These are phyloP conservation scores for Arvicanthis niloticus DNA, from an alignment of 2,113 vertebrate species.

Conservation along the genomic window DNA sequence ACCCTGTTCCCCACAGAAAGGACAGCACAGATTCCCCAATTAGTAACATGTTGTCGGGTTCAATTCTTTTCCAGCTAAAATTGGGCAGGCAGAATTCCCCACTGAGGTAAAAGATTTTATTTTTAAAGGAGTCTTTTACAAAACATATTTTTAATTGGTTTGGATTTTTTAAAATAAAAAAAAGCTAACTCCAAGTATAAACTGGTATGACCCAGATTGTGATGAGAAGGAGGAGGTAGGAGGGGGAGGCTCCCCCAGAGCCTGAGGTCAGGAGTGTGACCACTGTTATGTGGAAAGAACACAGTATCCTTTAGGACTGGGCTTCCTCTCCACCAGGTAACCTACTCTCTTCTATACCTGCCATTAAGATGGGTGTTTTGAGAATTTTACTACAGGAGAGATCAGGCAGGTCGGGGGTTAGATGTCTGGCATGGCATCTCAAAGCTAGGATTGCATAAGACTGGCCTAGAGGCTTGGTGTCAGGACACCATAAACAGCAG, in stretches of 20 bases:
- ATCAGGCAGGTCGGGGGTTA: neutral
- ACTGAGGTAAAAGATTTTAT: constrained; percentile 54
- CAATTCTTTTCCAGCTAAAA: constrained; percentile 73
- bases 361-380: neutral
- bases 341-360: neutral
- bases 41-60: constrained; percentile 72
- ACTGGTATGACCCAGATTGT: constrained; percentile 64
- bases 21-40: constrained; percentile 61
- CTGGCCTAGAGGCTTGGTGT: neutral
- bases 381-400: neutral
- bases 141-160: constrained; percentile 79
- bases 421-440: neutral
- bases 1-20: neutral
- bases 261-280: neutral
- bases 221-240: neutral
- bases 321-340: neutral
- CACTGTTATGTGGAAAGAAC: neutral
- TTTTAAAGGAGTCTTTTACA: constrained; percentile 32
- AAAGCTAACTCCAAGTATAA: constrained; percentile 24
- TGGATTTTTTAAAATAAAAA: constrained; percentile 47
- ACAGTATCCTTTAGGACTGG: neutral
- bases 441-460: neutral
- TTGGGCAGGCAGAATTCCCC: constrained; percentile 51
- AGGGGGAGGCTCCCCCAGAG: neutral
- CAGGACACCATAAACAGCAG: neutral